Evolutionary conservation across 2,888 invertebrate species (phyloP).

Genomic region (Eulithis testata): DNA sequence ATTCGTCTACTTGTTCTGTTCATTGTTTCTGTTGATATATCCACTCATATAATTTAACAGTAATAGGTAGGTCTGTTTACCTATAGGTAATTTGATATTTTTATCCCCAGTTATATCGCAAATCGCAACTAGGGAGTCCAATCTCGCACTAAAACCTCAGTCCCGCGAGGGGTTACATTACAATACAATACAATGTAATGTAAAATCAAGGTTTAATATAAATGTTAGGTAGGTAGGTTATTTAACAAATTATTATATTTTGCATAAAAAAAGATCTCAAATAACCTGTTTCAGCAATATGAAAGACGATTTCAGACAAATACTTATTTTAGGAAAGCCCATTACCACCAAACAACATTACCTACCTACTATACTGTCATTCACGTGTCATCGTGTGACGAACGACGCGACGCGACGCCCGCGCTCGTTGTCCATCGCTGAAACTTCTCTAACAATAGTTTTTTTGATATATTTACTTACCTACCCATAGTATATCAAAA

Average conservation of each 20-base stretch:
- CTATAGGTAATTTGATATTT: too few species aligned
- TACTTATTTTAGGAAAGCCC: constrained; percentile 4
- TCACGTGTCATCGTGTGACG: constrained; percentile 24
- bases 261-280: neutral
- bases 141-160: too few species aligned
- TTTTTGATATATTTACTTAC: neutral
- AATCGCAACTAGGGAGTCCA: too few species aligned
- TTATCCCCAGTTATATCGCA: too few species aligned
- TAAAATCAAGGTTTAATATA: too few species aligned
- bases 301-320: neutral
- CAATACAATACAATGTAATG: too few species aligned
- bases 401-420: constrained; percentile 30
- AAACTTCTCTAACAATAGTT: constrained; percentile 30
- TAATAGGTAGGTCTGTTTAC: too few species aligned
- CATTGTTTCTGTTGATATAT: neutral
- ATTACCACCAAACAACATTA: constrained; percentile 20
- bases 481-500: too few species aligned
- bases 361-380: constrained; percentile 23
- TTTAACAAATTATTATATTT: too few species aligned
- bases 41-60: too few species aligned
- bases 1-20: neutral
- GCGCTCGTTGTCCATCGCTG: constrained; percentile 19
- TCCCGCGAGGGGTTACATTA: too few species aligned
- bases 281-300: neutral
- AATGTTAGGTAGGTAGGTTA: too few species aligned